phyloP scores from a whole-genome alignment of 1,140 invertebrate genomes.

The Ceratoteleas bidentatus region DNA sequence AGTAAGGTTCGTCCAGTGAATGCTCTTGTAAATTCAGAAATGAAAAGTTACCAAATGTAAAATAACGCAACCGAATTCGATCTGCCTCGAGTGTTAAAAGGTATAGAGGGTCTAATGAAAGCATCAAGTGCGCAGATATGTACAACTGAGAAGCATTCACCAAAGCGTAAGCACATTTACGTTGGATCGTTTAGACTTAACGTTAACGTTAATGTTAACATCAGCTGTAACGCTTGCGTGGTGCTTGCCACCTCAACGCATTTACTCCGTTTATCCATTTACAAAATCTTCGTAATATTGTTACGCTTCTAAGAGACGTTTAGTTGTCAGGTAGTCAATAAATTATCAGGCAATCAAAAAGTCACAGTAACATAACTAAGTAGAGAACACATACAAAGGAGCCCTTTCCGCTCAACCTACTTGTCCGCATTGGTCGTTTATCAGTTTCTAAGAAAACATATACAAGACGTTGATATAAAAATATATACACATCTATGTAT shows the following conservation, averaged over 20 bases:
- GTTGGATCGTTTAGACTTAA: too few species aligned
- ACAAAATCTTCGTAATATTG: slow-evolving; percentile 26
- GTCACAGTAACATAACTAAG: slow-evolving; percentile 39
- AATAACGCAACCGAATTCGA: slow-evolving; percentile 18
- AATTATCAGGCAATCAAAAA: slow-evolving; percentile 54
- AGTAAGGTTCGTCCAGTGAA: slow-evolving; percentile 33
- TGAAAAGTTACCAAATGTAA: slow-evolving; percentile 1
- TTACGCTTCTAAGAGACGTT: slow-evolving; percentile 37
- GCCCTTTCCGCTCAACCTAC: slow-evolving; percentile 26
- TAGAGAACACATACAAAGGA: slow-evolving; percentile 38
- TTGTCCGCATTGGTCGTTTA: slow-evolving; percentile 28
- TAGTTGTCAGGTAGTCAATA: slow-evolving; percentile 35
- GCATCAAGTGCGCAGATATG: slow-evolving; percentile 43
- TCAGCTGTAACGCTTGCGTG: slow-evolving; percentile 24
- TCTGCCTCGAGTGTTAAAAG: slow-evolving; percentile 23
- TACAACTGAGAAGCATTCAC: slow-evolving; percentile 58
- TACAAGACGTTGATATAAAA: slow-evolving; percentile 67
- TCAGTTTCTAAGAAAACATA: slow-evolving; percentile 57
- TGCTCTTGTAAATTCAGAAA: slow-evolving; percentile 28
- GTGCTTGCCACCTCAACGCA: slow-evolving; percentile 33
- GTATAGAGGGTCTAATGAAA: slow-evolving; percentile 37
- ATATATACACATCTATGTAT: slow-evolving; percentile 66
- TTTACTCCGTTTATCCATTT: slow-evolving; percentile 30
- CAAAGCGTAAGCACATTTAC: slow-evolving; percentile 61
- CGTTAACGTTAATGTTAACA: too few species aligned